Percentiles rank a stretch among this genome's conserved stretches.
These are phyloP conservation scores for Lanius ludovicianus DNA, from an alignment of 2,113 vertebrate species.

Conservation along the genomic window DNA sequence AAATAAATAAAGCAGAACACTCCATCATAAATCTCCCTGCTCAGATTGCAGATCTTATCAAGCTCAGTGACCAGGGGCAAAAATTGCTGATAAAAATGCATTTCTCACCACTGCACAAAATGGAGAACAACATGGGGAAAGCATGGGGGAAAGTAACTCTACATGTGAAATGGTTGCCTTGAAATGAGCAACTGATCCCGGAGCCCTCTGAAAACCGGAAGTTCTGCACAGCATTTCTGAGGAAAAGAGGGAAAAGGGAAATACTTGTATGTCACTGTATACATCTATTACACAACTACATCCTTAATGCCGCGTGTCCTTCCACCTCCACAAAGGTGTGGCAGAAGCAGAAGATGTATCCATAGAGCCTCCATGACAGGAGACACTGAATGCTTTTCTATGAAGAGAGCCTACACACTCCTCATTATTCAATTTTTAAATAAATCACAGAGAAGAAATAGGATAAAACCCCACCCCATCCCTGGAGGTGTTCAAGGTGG, in stretches of 20 bases:
- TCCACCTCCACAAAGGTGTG: neutral
- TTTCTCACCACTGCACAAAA: neutral
- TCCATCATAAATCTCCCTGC: neutral
- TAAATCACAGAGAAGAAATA: neutral
- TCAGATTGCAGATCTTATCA: neutral
- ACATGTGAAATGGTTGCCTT: neutral
- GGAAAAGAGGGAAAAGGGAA: fast-evolving
- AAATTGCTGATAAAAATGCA: neutral
- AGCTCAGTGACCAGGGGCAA: neutral
- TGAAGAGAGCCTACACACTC: neutral
- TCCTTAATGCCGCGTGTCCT: neutral
- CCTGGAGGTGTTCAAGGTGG: neutral
- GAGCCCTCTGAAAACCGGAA: neutral
- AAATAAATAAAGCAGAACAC: neutral
- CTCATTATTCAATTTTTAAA: neutral
- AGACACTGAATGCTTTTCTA: neutral
- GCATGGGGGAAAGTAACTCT: neutral
- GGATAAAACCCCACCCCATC: fast-evolving
- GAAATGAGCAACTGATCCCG: neutral
- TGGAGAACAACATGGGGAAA: neutral
- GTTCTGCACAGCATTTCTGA: neutral
- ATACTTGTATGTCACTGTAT: neutral
- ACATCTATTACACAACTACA: neutral
- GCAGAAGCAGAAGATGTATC: neutral
- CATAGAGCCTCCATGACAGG: neutral